Evolutionary conservation across 2,888 invertebrate species (phyloP), one percentile per base, ranked within the genome.

Genomic region (Drosophila mayaguana): DNA sequence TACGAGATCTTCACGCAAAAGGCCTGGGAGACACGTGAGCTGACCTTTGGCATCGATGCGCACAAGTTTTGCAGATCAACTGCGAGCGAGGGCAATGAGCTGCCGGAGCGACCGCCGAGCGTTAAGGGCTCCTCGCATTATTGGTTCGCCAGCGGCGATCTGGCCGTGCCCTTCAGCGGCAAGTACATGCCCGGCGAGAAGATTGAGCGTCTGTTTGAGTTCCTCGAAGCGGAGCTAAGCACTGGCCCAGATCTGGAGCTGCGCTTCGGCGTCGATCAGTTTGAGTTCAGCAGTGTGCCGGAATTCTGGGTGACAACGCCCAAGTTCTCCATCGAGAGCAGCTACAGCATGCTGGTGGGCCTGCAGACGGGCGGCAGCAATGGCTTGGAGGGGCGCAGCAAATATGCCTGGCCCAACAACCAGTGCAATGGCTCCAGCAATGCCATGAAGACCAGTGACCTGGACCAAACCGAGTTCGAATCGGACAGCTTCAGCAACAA

Each of bases 11-110:
- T 92, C n/a, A 82, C 81, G 0, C 91, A 91, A 51, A 91, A 89
- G 54, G 88, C 82, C 18, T 86, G 78, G 51, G 90, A 91, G 22
- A 72, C 82, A 0, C 79, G 81, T 0, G 89, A 88, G 12, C 65
- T 92, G 4, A 81, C 88, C 50, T 92, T 92, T 25, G 92, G 92
- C 62, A 91, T 92, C 22, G 92, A 92, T 61, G 83, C 84, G n/a
- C 79, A 91, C 32, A 89, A 88, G 54, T 92, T 90, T n/a, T 74
- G 72, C 7, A 54, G 69, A 2, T 54, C 65, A 3, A 40, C 43
- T 7, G 28, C 28, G 3, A 45, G 28, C 7, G 7, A 67, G 25
- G 7, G 40, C 22, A 57, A 16, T 2, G 36, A 14, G 1, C 55
- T 83, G 42, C 81, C 83, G 0, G 79, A 80, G 40, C 74, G 75